phyloP scores from a whole-genome alignment of 2,888 invertebrate species.

The Torymus aiolomorphi region DNA sequence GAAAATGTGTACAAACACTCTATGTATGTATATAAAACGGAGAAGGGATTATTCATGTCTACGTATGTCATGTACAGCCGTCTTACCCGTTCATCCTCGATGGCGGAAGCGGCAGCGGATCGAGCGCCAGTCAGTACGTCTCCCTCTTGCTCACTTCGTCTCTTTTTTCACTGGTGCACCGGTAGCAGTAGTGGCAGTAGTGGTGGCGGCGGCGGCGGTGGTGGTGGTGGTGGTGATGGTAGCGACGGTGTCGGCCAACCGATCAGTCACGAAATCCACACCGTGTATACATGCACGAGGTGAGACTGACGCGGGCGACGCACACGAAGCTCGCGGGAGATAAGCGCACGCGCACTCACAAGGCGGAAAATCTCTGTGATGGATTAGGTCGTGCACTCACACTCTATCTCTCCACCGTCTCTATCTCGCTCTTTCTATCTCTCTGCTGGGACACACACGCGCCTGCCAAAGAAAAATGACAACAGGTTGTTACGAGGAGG shows the following conservation, averaged over 20 bases:
- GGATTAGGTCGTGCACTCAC: slow-evolving; percentile 3
- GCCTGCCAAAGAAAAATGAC: slow-evolving; percentile 14
- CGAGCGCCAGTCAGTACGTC: slow-evolving; percentile 37
- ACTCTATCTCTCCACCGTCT: neutral
- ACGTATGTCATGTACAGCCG: neutral
- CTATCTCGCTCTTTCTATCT: neutral
- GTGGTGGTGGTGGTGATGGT: no score
- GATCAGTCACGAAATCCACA: slow-evolving; percentile 11
- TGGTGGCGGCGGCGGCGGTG: no score
- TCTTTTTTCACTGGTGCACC: slow-evolving; percentile 2
- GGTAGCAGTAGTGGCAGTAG: no score
- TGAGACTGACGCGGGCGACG: neutral
- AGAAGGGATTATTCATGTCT: no score
- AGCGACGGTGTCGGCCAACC: neutral
- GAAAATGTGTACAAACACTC: neutral
- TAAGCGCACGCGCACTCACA: neutral
- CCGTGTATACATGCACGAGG: neutral
- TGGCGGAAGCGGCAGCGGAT: slow-evolving; percentile 54
- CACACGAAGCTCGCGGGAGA: no score
- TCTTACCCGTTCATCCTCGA: slow-evolving; percentile 73
- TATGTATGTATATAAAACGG: no score
- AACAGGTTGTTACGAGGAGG: slow-evolving; percentile 26
- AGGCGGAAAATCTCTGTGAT: neutral
- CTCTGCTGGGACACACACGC: neutral
- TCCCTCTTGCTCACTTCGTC: neutral